Base-by-base conservation (phyloP, 2,888 invertebrate species). In the Piscicola geometra region DNA sequence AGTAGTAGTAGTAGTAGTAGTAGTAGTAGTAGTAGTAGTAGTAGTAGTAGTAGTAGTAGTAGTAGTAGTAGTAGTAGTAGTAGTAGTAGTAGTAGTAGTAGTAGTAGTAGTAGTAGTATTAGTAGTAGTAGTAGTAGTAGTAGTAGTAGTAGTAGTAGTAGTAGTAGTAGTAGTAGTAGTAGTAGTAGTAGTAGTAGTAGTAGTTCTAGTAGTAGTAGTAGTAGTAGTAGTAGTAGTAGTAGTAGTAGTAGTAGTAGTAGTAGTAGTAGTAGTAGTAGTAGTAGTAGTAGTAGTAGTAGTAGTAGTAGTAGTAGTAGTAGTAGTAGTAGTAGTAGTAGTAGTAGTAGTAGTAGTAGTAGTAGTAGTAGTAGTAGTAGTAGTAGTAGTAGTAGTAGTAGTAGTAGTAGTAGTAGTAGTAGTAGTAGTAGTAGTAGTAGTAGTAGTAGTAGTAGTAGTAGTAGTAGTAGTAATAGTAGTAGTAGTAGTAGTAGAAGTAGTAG, bases 321-420 rank as follows among this genome's bases (percentile, higher is more conserved):
- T 76, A 76, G 75, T 76, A 76, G 76, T 76, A 76, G 75, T 76
- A 76, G 75, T 76, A 76, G 68, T 76, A 76, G 75, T 76, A 76
- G 76, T 76, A 76, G 76, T 76, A 76, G 75, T 76, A 76, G 75
- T 76, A 76, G 75, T 76, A 67, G 76, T 76, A 76, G 76, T 76
- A 76, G 76, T 76, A 76, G 76, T 76, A 76, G 76, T 76, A 76
- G 76, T 76, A 76, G 76, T 76, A 67, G n/a, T n/a, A n/a, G n/a
- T n/a, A n/a, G n/a, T n/a, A n/a, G n/a, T n/a, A n/a, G n/a, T n/a
- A n/a, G n/a, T n/a, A n/a, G n/a, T n/a, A n/a, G n/a, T n/a, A n/a
- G n/a, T n/a, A n/a, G n/a, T n/a, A n/a, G n/a, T n/a, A n/a, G n/a
- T n/a, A n/a, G n/a, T n/a, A n/a, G n/a, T n/a, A n/a, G n/a, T n/a